Conservation (phyloP, 1,140 invertebrate genomes). For the Globodera ellingtonae region DNA sequence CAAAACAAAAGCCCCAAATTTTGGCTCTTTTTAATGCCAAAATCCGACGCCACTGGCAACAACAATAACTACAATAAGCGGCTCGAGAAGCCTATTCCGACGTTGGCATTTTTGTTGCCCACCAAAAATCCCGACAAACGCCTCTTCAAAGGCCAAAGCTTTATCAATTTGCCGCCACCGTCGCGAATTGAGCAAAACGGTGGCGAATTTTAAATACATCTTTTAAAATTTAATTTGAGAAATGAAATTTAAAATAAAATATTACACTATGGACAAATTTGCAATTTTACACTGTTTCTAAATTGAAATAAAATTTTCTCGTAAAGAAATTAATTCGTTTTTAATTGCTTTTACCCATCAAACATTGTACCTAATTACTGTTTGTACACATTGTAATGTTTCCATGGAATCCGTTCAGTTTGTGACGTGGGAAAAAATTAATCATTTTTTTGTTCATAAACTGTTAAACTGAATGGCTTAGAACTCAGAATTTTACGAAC, state of each 20-base stretch:
- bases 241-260: too few species aligned
- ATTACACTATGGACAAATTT: background rate
- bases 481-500: too few species aligned
- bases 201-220: background rate
- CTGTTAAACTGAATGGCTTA: too few species aligned
- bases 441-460: too few species aligned
- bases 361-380: too few species aligned
- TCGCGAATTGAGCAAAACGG: constrained; percentile 33
- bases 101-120: constrained; percentile 3
- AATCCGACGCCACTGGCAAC: background rate
- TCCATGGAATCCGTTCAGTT: background rate
- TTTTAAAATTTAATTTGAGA: too few species aligned
- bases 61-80: background rate
- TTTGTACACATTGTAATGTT: background rate
- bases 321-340: too few species aligned
- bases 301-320: too few species aligned
- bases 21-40: too few species aligned
- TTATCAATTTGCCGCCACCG: constrained; percentile 28
- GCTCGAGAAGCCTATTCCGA: background rate
- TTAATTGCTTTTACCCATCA: too few species aligned
- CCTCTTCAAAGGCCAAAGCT: constrained; percentile 14
- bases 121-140: background rate
- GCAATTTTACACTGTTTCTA: background rate
- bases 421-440: too few species aligned
- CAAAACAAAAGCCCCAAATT: too few species aligned